Evolutionary conservation across 2,888 invertebrate genomes (phyloP), one percentile per base, ranked within the genome.

Genomic region (Palloptera scutellata): DNA sequence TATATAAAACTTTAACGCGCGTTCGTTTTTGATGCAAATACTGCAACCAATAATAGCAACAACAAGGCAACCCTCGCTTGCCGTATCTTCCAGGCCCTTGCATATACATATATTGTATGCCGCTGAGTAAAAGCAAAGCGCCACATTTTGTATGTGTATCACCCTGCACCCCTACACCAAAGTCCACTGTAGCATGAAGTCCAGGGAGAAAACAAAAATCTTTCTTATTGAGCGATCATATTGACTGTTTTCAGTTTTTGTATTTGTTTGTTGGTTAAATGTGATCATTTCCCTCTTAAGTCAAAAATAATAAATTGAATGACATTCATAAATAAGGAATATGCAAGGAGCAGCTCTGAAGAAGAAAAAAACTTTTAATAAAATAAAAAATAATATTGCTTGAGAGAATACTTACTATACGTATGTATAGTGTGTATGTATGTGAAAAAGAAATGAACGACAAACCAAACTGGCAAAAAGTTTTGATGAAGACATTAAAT

Each of bases 291-390:
- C 80, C 81, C 79, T 81, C 81, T 80, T 80, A 76, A 78, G 76
- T 75, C 74, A 77, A 76, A 76, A 76, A 81, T 81, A 80, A 81
- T 82, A 81, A 81, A 81, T 81, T 81, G 80, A 80, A 82, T 79
- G 81, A 80, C 81, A 82, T 81, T 81, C 81, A 82, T 82, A 81
- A 81, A 81, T 81, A 81, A 81, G 81, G 77, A 81, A 81, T 79
- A 81, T 80, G 75, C 73, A 72, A 70, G 66, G 57, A 53, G 63
- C 54, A 54, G 64, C 59, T 51, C 12, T n/a, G 45, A 52, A 45
- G 43, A 58, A 64, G 69, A 17, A 48, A 48, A 48, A 48, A 13
- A 48, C 15, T 48, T 48, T 48, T 4, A 48, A 48, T n/a, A 15
- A 48, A 48, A 48, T 48, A 15, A n/a, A 48, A 48, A 48, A 48